Conservation (phyloP, 2,113 vertebrate genomes). For the Sphyrna mokarran region DNA sequence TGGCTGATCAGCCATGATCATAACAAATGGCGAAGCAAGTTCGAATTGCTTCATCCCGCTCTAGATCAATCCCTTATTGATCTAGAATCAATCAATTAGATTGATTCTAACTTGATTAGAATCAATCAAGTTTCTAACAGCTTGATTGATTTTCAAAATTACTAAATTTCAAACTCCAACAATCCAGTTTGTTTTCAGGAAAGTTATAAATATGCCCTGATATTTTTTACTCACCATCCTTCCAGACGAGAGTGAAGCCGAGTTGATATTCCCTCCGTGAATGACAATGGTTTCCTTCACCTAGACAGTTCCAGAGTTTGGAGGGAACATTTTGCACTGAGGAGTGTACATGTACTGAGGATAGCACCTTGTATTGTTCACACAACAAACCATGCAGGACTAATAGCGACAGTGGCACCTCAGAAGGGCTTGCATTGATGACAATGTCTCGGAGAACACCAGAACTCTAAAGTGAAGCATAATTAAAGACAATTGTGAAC, state of each 20-base stretch:
- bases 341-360: conserved; percentile 86
- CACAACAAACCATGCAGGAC: conserved; percentile 83
- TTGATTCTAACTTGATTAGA: too few relatives aligned
- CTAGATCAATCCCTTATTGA: too few relatives aligned
- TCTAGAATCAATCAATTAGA: too few relatives aligned
- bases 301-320: conserved; percentile 79
- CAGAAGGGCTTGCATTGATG: conserved; percentile 81
- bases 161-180: neutral
- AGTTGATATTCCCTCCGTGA: conserved; percentile 78
- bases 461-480: conserved; percentile 58
- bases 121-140: too few relatives aligned
- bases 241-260: conserved; percentile 96
- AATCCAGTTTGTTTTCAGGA: neutral
- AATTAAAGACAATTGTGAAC: conserved; percentile 11
- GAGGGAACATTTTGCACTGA: conserved; percentile 66
- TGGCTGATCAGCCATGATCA: too few relatives aligned
- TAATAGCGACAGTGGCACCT: conserved; percentile 75
- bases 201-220: neutral
- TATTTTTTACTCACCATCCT: conserved; percentile 72
- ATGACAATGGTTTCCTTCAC: conserved; percentile 61
- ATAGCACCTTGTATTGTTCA: conserved; percentile 73
- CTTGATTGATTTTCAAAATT: neutral
- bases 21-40: too few relatives aligned
- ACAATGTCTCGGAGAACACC: conserved; percentile 88
- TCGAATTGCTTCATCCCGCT: too few relatives aligned